A percentile compares a stretch with the other conserved stretches of the same genome.
Conservation (phyloP, 2,113 vertebrate species). For the Protobothrops mucrosquamatus region DNA sequence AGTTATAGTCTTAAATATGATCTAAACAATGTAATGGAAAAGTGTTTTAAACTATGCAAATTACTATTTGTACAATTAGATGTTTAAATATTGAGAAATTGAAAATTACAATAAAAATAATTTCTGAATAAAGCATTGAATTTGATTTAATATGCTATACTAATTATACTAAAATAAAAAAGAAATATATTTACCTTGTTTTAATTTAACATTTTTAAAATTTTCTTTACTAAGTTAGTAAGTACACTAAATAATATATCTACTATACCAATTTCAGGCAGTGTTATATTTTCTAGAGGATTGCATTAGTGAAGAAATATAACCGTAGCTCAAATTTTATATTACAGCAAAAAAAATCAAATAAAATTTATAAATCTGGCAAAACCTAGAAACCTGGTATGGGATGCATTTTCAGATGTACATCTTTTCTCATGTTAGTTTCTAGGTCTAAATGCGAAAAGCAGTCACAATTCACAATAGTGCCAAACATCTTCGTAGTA, state of each 20-base stretch:
- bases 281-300: not conserved
- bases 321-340: not conserved
- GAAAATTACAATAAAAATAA: not conserved
- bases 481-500: not conserved
- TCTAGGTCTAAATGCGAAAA: not conserved
- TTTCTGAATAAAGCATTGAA: not conserved
- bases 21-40: not conserved
- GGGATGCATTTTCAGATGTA: not conserved
- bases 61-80: not conserved
- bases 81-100: not conserved
- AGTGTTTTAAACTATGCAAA: not conserved
- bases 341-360: not conserved
- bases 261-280: not conserved
- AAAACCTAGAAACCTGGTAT: not conserved
- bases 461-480: not conserved
- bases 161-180: not conserved
- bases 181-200: not conserved
- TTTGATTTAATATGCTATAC: not conserved
- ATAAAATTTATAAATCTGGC: not conserved
- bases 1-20: not conserved
- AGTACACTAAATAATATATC: not conserved
- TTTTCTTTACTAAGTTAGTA: not conserved
- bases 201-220: not conserved
- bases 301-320: not conserved
- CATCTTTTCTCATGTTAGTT: not conserved